Evolutionary conservation across 2,888 invertebrate species (phyloP), one percentile per base, ranked within the genome.

Genomic region (Megalurothrips usitatus): DNA sequence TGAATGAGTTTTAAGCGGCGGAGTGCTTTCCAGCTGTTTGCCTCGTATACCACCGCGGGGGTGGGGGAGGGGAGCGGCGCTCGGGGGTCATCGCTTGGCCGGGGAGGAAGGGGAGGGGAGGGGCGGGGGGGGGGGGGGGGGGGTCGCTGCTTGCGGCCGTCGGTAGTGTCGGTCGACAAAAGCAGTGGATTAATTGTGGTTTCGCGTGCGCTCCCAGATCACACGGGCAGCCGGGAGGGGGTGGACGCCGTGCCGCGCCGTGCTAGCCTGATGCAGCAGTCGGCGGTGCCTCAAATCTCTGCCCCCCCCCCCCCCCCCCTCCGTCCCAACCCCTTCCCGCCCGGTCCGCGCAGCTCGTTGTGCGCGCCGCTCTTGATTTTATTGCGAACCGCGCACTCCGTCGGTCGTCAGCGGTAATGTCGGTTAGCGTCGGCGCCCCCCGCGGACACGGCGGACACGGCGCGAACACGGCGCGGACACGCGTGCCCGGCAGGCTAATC

Each of bases 1-100:
- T 75, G 68, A 75, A 75, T 75, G 68, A 75, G 68, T 75, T 75
- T 75, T 75, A 75, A 75, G 68, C 68, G 68, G 68, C 68, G 26
- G 68, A 58, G 58, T 58, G 58, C 58, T 58, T 58, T 75, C 23
- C 68, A 26, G 68, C 26, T 26, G 68, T 58, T 58, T 17, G 58
- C 58, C 58, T 14, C 58, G 58, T 19, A 19, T 43, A 43, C 3
- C 34, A 43, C 58, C 6, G 58, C 17, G 58, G 19, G 58, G 52
- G 52, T 10, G 19, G 52, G 52, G 52, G 14, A 52, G 52, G 52
- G 68, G 68, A 6, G 26, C 23, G 68, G 68, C 58, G 6, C 58
- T 8, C n/a, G n/a, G n/a, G n/a, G n/a, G 68, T 23, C 9, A n/a
- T n/a, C n/a, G 63, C 52, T 52, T n/a, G 14, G 19, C 58, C 23